Base-by-base conservation (phyloP, 2,888 invertebrate genomes). In the Torymus auratus region DNA sequence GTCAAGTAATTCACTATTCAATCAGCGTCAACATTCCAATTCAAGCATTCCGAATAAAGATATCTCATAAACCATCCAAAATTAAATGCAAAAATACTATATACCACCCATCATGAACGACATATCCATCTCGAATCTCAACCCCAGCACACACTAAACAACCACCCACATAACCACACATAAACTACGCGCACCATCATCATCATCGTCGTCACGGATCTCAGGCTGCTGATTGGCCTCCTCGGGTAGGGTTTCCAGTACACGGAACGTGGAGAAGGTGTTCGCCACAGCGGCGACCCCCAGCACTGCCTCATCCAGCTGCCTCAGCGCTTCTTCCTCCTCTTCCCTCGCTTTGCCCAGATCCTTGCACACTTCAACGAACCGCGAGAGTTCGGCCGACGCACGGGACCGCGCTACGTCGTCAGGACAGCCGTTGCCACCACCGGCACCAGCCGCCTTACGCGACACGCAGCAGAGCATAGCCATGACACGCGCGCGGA, bases 381-480 rank as follows among this genome's bases (percentile, higher is more conserved):
- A 82, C 3, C 80, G 77, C 61, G 78, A 60, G 3, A 72, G 53
- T 41, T 82, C 79, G 14, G 68, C 72, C 12, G 80, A 70, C 70
- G 77, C 70, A 1, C 80, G 67, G 14, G 68, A 76, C 0, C 80
- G 68, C 2, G 61, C 71, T 1, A 20, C 83, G 84, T 84, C 84
- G 80, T 86, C 88, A 87, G 87, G 87, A 87, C 20, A 52, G 52
- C 13, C 70, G 60, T 83, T 83, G 78, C n/a, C n/a, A n/a, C 81
- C 75, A 72, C 82, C 85, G 23, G 84, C 85, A 17, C 76, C 41
- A 41, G 85, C 84, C 67, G 86, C 85, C 82, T 86, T 88, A 80
- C 86, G 87, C 82, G 89, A 88, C 53, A 89, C 87, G 80, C 89
- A 89, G 84, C 89, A 89, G 86, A 89, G 85, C 89, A 89, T 89